A percentile compares a stretch with the other conserved stretches of the same genome.
These are phyloP conservation scores for Sympetrum striolatum DNA, from an alignment of 2,888 invertebrate genomes.

Conservation along the genomic window DNA sequence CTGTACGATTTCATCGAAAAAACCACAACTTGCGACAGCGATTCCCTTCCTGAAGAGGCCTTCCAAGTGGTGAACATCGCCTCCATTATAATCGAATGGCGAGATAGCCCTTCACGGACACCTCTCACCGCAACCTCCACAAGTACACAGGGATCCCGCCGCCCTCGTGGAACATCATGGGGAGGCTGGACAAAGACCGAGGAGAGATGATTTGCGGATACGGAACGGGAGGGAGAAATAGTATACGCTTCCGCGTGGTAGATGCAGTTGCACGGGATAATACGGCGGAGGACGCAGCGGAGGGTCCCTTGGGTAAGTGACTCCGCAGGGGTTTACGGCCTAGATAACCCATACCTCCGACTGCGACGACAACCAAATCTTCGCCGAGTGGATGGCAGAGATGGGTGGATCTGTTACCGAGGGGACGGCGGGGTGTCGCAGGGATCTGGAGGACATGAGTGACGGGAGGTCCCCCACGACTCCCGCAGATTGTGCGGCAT, in stretches of 20 bases:
- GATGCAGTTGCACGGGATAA: neutral
- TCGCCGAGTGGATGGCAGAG: neutral
- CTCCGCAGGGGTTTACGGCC: neutral
- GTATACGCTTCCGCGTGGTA: neutral
- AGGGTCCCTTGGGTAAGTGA: neutral
- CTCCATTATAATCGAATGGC: slow-evolving; percentile 1
- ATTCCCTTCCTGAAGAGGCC: neutral
- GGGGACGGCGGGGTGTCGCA: neutral
- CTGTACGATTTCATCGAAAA: too few species aligned
- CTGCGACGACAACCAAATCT: slow-evolving; percentile 28
- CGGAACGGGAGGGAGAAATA: neutral
- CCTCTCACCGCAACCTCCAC: neutral
- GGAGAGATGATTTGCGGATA: neutral
- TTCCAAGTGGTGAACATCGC: neutral
- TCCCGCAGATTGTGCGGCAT: neutral
- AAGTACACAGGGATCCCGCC: neutral
- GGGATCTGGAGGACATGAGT: neutral
- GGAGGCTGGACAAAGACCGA: neutral
- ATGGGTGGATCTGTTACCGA: neutral
- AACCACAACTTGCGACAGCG: neutral
- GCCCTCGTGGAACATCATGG: neutral
- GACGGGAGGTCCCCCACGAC: neutral
- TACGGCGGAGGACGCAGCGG: neutral
- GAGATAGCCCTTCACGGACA: neutral
- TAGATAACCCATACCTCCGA: slow-evolving; percentile 2